Evolutionary conservation across 1,140 invertebrate genomes (phyloP).

Genomic region (Eueides isabella): DNA sequence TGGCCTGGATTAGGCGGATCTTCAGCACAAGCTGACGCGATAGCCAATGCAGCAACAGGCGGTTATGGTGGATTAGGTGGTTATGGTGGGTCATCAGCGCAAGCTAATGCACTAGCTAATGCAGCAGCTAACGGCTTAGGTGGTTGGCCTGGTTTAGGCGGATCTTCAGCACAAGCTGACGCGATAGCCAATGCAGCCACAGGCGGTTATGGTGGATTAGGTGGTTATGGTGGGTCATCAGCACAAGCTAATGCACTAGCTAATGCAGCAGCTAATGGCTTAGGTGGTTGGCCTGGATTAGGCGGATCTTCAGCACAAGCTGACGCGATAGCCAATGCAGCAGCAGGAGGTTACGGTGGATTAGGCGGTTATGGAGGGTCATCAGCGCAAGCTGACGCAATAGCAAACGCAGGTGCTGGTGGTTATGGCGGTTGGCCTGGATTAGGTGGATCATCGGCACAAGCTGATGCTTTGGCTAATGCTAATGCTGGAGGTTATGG

Average conservation of each 20-base stretch:
- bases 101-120: too few relatives aligned
- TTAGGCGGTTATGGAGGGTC: constrained; percentile 19
- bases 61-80: constrained; percentile 14
- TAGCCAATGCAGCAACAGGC: constrained; percentile 20
- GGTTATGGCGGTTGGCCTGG: constrained; percentile 18
- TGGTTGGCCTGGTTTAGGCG: too few relatives aligned
- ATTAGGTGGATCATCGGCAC: constrained; percentile 13
- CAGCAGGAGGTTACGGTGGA: constrained; percentile 13
- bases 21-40: too few relatives aligned
- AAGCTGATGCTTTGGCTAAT: constrained; percentile 29
- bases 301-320: constrained; percentile 33
- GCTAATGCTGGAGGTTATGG: constrained; percentile 28
- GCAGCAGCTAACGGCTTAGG: too few relatives aligned
- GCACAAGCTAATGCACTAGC: constrained; percentile 41
- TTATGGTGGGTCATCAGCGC: constrained; percentile 14
- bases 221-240: constrained; percentile 16
- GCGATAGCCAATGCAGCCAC: too few relatives aligned
- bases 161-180: too few relatives aligned
- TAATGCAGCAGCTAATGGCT: constrained; percentile 18
- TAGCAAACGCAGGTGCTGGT: constrained; percentile 20
- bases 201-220: too few relatives aligned
- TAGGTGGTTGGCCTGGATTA: constrained; percentile 18
- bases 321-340: constrained; percentile 34
- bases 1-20: too few relatives aligned
- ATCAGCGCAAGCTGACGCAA: constrained; percentile 30